Percentiles rank a stretch among this genome's conserved stretches.
These are phyloP conservation scores for Subanguina moxae DNA, from an alignment of 1,140 invertebrate genomes.

Conservation along the genomic window DNA sequence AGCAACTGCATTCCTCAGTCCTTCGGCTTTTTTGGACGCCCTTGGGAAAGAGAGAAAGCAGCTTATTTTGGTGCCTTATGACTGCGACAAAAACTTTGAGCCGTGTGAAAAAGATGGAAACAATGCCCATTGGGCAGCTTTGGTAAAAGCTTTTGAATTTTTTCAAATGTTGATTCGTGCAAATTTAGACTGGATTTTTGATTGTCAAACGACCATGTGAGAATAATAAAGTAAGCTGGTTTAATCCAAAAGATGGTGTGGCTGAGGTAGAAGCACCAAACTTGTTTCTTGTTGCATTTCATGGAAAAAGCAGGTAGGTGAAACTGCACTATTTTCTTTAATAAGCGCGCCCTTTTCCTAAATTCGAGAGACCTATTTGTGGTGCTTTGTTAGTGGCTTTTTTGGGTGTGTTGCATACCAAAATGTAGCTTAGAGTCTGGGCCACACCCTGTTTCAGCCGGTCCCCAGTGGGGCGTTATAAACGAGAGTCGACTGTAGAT, in stretches of 20 bases:
- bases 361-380: too few species aligned
- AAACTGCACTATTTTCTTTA: not conserved
- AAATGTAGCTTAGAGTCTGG: too few species aligned
- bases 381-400: too few species aligned
- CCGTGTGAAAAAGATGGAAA: slow-evolving; percentile 31
- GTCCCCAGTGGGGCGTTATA: too few species aligned
- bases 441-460: too few species aligned
- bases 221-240: slow-evolving; percentile 6
- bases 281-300: slow-evolving; percentile 40
- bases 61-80: slow-evolving; percentile 39
- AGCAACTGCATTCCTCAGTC: slow-evolving; percentile 12
- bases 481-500: too few species aligned
- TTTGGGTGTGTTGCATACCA: too few species aligned
- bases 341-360: too few species aligned
- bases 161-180: slow-evolving; percentile 12
- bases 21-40: slow-evolving; percentile 11
- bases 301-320: slow-evolving; percentile 46
- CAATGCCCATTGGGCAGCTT: slow-evolving; percentile 38
- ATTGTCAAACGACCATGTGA: slow-evolving; percentile 3
- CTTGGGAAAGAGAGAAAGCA: not conserved
- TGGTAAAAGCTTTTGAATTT: slow-evolving; percentile 23
- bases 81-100: slow-evolving; percentile 47
- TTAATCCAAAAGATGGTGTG: not conserved
- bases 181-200: slow-evolving; percentile 29
- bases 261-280: not conserved